Base-by-base conservation (phyloP, 2,113 vertebrate genomes). In the Epinephelus lanceolatus region DNA sequence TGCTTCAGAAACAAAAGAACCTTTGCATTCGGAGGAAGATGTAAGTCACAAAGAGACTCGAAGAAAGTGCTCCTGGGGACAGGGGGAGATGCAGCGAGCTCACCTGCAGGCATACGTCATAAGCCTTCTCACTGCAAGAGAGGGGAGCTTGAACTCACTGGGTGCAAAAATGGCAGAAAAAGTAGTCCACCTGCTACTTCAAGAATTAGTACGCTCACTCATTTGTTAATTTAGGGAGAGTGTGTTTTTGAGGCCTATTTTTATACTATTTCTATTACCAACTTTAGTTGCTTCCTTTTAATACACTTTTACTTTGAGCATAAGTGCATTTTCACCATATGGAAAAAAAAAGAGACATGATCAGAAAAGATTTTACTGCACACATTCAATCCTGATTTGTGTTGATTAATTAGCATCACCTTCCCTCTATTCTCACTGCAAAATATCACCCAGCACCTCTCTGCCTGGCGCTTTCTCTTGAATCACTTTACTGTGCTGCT, bases 371-470 rank as follows among this genome's bases (percentile, higher is more conserved):
- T 21, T 42, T 69, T 7, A 23, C 25, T 33, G 51, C 59, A 51
- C 52, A 56, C 19, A 3, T 59, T 59, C 4, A 73, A 21, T 40
- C 37, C 6, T 55, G 65, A 65, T 73, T 76, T 59, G 7, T 69
- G 15, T 52, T 47, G 47, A 61, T 37, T 21, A 56, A 76, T 80
- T 18, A 56, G 51, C 52, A 12, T 84, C 25, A 15, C 8, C n/a
- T 49, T 74, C 25, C 21, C 9, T 66, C 19, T 75, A 1, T 71
- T 8, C 30, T 30, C 6, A 25, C 69, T 76, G 66, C 11, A 30
- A 40, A 49, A 19, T 23, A 40, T 87, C 62, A 62, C 21, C 27
- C 23, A 47, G 3, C 59, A 72, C 76, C 71, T 74, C 51, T 55
- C 49, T 11, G 6, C 37, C 6, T 42, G 7, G 25, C 82, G 4